A percentile compares a stretch with the other conserved stretches of the same genome.
Evolutionary conservation across 1,140 invertebrate species (phyloP).

Genomic region (Choristoneura fumiferana): DNA sequence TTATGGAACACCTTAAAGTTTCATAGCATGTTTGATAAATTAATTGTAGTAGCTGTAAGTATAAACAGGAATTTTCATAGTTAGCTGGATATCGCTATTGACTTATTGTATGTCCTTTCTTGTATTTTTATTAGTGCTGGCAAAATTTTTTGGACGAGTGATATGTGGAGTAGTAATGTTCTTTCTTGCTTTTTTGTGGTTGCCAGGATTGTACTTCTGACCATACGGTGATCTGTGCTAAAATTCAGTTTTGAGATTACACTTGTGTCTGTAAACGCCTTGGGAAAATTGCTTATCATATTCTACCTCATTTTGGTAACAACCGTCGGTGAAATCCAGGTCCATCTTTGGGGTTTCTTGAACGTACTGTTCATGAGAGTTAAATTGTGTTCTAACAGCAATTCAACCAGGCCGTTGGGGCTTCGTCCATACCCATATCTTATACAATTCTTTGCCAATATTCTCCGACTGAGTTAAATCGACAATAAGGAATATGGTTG

Average conservation of each 20-base stretch:
- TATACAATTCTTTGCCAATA: no score
- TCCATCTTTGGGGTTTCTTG: constrained; percentile 28
- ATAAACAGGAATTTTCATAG: no score
- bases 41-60: no score
- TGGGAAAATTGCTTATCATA: background rate
- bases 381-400: constrained; percentile 23
- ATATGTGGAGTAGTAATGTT: background rate
- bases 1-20: no score
- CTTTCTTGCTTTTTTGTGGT: background rate
- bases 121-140: no score
- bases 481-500: no score
- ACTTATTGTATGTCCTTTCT: no score
- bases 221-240: background rate
- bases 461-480: no score
- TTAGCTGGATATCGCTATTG: no score
- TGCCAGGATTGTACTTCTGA: background rate
- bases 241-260: background rate
- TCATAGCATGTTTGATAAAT: no score
- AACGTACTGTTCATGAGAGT: constrained; percentile 25
- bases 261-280: background rate
- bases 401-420: constrained; percentile 17
- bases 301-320: constrained; percentile 21
- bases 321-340: constrained; percentile 23
- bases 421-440: background rate
- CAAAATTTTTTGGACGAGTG: no score